Percentiles rank a stretch among this genome's conserved stretches.
Evolutionary conservation across 2,113 vertebrate species (phyloP).

Genomic region (Chaenogobius annularis): DNA sequence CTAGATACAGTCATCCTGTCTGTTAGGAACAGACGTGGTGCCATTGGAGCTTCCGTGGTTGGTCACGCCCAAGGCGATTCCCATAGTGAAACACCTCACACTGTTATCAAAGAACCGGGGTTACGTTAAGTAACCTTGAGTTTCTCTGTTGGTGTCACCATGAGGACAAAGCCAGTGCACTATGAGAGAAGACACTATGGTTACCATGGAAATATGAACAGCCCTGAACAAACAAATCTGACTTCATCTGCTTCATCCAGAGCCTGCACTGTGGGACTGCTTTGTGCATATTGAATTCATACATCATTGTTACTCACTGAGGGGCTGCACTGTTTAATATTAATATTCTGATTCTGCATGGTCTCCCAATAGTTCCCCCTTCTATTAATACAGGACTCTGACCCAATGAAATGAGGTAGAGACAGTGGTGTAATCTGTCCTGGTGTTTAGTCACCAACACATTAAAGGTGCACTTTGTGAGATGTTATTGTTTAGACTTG

Average conservation of each 20-base stretch:
- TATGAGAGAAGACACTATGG: constrained; percentile 15
- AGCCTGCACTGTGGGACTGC: background rate
- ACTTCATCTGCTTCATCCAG: background rate
- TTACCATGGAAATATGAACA: background rate
- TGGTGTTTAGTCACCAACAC: too few species aligned
- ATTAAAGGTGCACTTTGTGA: too few species aligned
- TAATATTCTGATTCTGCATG: background rate
- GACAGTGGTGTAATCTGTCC: too few species aligned
- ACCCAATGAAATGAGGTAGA: too few species aligned
- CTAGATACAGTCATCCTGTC: too few species aligned
- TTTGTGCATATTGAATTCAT: background rate
- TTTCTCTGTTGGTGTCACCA: constrained; percentile 23
- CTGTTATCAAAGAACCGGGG: too few species aligned
- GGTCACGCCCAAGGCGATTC: too few species aligned
- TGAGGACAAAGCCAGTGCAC: constrained; percentile 22
- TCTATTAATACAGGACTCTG: background rate
- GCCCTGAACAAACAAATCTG: background rate
- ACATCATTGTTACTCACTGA: background rate
- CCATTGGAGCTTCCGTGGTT: too few species aligned
- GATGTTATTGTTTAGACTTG: too few species aligned
- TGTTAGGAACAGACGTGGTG: too few species aligned
- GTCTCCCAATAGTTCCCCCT: background rate
- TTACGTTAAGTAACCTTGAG: too few species aligned
- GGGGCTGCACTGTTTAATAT: background rate
- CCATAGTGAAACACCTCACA: too few species aligned